Percentiles rank a stretch among this genome's conserved stretches.
Conservation (phyloP, 2,113 vertebrate genomes). For the Nesoenas mayeri region DNA sequence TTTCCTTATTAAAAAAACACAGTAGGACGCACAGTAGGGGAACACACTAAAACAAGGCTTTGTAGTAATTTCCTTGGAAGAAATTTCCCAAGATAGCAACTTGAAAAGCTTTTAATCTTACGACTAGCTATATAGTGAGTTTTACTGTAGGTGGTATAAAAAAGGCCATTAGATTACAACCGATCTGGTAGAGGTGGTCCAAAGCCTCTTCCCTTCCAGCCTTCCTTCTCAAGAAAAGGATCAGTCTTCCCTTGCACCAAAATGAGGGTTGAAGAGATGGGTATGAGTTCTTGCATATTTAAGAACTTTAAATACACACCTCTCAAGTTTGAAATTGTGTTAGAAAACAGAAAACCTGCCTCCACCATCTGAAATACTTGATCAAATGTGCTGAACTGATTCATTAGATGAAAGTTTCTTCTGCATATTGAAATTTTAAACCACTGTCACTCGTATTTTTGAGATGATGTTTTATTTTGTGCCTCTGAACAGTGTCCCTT, state of each 20-base stretch:
- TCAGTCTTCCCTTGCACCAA: background rate
- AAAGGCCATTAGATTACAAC: constrained; percentile 65
- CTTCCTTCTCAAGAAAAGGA: constrained; percentile 2
- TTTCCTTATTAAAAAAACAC: constrained; percentile 98
- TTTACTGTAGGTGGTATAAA: constrained; percentile 71
- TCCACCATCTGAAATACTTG: background rate
- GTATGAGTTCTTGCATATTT: background rate
- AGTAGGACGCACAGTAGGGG: constrained; percentile 91
- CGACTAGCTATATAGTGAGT: constrained; percentile 58
- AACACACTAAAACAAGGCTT: constrained; percentile 92
- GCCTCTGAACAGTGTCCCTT: background rate
- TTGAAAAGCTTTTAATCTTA: constrained; percentile 78
- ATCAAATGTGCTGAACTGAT: background rate
- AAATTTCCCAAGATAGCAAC: constrained; percentile 85
- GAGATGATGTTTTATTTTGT: background rate
- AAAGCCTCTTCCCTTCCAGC: constrained; percentile 11
- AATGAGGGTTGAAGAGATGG: background rate
- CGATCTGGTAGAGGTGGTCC: constrained; percentile 44
- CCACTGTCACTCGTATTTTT: background rate
- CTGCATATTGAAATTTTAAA: background rate
- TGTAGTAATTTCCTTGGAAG: constrained; percentile 88
- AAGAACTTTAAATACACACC: background rate
- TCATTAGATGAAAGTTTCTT: background rate
- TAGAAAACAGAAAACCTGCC: background rate
- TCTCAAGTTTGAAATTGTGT: constrained; percentile 9